Percentiles rank a stretch among this genome's conserved stretches.
Evolutionary conservation across 2,113 vertebrate genomes (phyloP).

Genomic region (Hydrolagus affinis): DNA sequence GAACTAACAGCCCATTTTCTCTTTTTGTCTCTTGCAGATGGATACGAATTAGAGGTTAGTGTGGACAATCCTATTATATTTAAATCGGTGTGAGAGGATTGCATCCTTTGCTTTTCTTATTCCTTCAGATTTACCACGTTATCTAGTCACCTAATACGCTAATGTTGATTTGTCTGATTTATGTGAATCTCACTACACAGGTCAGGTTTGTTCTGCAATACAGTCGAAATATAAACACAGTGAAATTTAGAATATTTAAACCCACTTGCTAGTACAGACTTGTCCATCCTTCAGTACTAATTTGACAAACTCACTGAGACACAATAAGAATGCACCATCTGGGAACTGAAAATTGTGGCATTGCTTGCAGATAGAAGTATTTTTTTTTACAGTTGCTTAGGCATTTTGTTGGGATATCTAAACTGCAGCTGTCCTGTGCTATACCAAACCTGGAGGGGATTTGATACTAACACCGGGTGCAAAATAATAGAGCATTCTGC

Average conservation of each 20-base stretch:
- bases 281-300: not conserved
- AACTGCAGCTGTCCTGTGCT: not conserved
- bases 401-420: not conserved
- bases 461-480: too few relatives aligned
- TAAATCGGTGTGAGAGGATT: not conserved
- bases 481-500: too few relatives aligned
- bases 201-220: not conserved
- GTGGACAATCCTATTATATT: not conserved
- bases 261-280: not conserved
- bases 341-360: not conserved
- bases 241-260: not conserved
- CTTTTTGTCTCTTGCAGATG: not conserved
- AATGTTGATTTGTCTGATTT: not conserved
- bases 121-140: not conserved
- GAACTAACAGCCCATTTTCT: conserved; percentile 8
- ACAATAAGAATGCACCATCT: not conserved
- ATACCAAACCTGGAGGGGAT: not conserved
- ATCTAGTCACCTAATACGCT: not conserved
- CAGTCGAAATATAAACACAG: not conserved
- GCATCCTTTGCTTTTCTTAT: not conserved
- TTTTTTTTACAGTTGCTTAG: not conserved
- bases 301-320: not conserved
- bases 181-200: not conserved
- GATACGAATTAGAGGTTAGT: not conserved
- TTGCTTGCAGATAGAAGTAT: not conserved